Conservation (phyloP, 2,888 invertebrate genomes). For the Lasioglossum oenotherae region DNA sequence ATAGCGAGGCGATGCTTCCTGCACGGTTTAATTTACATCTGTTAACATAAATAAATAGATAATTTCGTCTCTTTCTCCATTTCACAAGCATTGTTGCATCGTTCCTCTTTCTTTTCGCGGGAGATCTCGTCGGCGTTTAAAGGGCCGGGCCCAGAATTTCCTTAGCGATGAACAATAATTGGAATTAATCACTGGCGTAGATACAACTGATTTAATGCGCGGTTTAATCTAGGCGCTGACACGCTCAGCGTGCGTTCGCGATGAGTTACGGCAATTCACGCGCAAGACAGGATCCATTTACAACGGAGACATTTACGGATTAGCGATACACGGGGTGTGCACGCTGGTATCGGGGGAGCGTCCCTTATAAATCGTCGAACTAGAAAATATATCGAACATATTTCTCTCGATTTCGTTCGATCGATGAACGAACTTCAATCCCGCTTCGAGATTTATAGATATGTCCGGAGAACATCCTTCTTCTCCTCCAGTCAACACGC, state of each 20-base stretch:
- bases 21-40: not conserved
- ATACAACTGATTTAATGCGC: slow-evolving; percentile 71
- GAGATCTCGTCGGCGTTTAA: not conserved
- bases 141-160: slow-evolving; percentile 42
- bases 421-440: not conserved
- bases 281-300: slow-evolving; percentile 70
- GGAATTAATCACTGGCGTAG: slow-evolving; percentile 63
- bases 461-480: not conserved
- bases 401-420: not conserved
- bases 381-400: not conserved
- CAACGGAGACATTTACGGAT: slow-evolving; percentile 68
- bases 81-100: not conserved
- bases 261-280: slow-evolving; percentile 71
- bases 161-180: slow-evolving; percentile 57
- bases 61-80: too few relatives aligned
- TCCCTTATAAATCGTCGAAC: slow-evolving; percentile 1
- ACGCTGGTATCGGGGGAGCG: not conserved
- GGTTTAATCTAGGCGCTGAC: slow-evolving; percentile 67
- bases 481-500: not conserved
- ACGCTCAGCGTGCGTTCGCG: slow-evolving; percentile 61
- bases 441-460: not conserved
- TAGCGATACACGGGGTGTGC: slow-evolving; percentile 41
- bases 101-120: not conserved
- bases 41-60: too few relatives aligned
- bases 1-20: not conserved